Conservation (phyloP, 1,140 invertebrate genomes). For the Brachionus rubens region DNA sequence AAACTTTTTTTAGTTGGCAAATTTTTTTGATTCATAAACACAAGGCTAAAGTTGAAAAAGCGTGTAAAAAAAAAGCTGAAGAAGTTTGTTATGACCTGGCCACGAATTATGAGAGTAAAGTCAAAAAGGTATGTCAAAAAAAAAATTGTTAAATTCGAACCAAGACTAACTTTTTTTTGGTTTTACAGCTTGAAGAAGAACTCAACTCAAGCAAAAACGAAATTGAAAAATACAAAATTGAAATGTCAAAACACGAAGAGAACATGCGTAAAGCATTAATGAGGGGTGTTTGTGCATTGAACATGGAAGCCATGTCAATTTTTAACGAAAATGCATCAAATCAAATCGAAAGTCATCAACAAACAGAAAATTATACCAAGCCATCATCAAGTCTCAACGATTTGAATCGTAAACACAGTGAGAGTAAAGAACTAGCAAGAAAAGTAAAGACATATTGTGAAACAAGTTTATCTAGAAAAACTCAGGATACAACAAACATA, state of each 20-base stretch:
- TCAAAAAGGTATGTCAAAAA: conserved; percentile 51
- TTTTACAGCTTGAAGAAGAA: conserved; percentile 48
- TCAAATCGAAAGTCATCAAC: background rate
- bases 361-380: background rate
- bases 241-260: conserved; percentile 50
- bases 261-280: conserved; percentile 60
- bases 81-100: conserved; percentile 57
- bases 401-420: background rate
- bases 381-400: background rate
- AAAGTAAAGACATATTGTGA: conserved; percentile 36
- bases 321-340: conserved; percentile 48
- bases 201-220: conserved; percentile 52
- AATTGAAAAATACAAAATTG: conserved; percentile 51
- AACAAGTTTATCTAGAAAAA: background rate
- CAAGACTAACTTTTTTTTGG: background rate
- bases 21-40: background rate
- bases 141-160: background rate
- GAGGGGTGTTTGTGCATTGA: conserved; percentile 60
- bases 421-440: background rate
- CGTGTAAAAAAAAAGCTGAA: conserved; percentile 58
- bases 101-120: conserved; percentile 56
- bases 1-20: conserved; percentile 28
- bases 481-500: background rate
- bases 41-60: conserved; percentile 52
- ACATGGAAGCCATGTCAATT: conserved; percentile 60